A percentile compares a stretch with the other conserved stretches of the same genome.
Conservation (phyloP, 2,797 vertebrate species). For the Rhynchotus rufescens region DNA sequence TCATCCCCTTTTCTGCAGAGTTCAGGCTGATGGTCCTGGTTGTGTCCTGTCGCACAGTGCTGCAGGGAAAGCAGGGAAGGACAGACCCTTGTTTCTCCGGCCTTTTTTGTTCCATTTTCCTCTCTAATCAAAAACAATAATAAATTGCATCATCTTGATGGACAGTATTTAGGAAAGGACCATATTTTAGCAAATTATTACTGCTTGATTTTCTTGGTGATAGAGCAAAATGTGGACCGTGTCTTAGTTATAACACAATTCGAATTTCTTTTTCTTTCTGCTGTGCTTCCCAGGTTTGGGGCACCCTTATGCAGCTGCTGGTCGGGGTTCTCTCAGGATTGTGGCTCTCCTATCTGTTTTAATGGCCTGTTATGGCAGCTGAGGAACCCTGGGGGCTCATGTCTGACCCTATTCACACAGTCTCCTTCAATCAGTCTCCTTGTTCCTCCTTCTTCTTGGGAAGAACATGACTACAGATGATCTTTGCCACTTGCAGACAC, state of each 20-base stretch:
- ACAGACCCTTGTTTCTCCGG: too few relatives aligned
- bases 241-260: not conserved
- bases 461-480: not conserved
- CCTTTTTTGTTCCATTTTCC: not conserved
- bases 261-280: not conserved
- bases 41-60: not conserved
- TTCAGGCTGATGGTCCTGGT: not conserved
- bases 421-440: not conserved
- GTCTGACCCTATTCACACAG: not conserved
- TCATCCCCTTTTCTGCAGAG: not conserved
- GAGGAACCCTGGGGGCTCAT: not conserved
- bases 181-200: not conserved
- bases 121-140: not conserved
- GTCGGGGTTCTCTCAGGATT: not conserved
- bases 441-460: not conserved
- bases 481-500: not conserved
- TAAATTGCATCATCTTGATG: not conserved
- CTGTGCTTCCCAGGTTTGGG: not conserved
- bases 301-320: not conserved
- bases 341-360: not conserved
- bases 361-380: not conserved
- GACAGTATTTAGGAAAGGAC: not conserved
- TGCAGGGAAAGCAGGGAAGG: not conserved
- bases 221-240: not conserved
- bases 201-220: not conserved